A percentile compares a stretch with the other conserved stretches of the same genome.
phyloP scores from a whole-genome alignment of 2,113 vertebrate genomes.

The Sceloporus undulatus region DNA sequence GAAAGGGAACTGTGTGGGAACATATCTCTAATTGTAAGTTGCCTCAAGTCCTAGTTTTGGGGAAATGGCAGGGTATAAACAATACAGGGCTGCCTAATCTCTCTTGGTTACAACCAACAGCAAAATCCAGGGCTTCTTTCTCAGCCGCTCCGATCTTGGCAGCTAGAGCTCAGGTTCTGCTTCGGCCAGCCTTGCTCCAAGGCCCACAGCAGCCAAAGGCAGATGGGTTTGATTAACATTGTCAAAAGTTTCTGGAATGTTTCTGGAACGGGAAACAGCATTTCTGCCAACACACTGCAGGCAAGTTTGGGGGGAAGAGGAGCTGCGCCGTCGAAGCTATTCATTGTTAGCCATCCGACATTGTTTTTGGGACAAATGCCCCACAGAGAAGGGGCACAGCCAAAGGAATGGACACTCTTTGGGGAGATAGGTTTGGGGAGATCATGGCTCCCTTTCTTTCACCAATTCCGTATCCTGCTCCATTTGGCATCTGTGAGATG shows the following conservation, averaged over 20 bases:
- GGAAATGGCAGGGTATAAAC: background rate
- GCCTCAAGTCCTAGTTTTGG: too few species aligned
- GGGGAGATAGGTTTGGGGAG: too few species aligned
- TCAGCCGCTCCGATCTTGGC: background rate
- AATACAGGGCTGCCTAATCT: slow-evolving; percentile 4
- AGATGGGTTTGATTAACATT: slow-evolving; percentile 44
- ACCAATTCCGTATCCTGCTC: background rate
- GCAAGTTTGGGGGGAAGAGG: slow-evolving; percentile 20
- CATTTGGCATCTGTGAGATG: too few species aligned
- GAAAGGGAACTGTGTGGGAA: too few species aligned
- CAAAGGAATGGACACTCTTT: too few species aligned
- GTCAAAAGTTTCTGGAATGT: slow-evolving; percentile 9
- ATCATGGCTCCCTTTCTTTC: slow-evolving; percentile 35
- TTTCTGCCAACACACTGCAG: slow-evolving; percentile 55
- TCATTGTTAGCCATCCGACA: slow-evolving; percentile 16
- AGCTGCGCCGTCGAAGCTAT: slow-evolving; percentile 40
- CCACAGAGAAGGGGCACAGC: background rate
- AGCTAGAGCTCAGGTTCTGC: background rate
- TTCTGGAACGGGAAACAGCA: slow-evolving; percentile 55
- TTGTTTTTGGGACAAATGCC: background rate
- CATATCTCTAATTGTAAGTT: too few species aligned
- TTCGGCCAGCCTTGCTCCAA: background rate
- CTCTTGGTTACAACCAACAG: background rate
- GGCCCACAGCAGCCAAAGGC: slow-evolving; percentile 13
- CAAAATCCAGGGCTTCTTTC: slow-evolving; percentile 6